These are phyloP conservation scores for Dipodomys stephensi DNA, from an alignment of 2,113 vertebrate genomes.

Conservation along the genomic window DNA sequence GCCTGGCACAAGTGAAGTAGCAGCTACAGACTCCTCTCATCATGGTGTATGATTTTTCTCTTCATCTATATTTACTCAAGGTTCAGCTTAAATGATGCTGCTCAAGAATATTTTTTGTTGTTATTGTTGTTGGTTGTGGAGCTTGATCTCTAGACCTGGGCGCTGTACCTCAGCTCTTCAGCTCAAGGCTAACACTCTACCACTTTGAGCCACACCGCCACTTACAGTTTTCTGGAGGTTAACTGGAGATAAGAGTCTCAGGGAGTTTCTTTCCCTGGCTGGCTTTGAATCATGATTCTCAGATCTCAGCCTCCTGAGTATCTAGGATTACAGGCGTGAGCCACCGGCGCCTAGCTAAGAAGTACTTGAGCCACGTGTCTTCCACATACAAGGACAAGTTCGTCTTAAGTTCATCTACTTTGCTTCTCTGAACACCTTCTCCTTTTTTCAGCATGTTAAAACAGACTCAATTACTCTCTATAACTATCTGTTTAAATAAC, in stretches of 20 bases:
- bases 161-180: too few species aligned
- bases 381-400: background rate
- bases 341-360: too few species aligned
- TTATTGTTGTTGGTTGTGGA: too few species aligned
- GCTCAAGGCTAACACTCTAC: too few species aligned
- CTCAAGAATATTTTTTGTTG: background rate
- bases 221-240: too few species aligned
- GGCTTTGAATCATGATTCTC: too few species aligned
- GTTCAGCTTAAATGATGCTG: background rate
- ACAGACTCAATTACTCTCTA: background rate
- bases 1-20: background rate
- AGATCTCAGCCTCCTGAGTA: too few species aligned
- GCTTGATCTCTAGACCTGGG: too few species aligned
- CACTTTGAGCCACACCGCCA: too few species aligned
- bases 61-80: background rate
- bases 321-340: too few species aligned
- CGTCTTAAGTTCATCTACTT: background rate
- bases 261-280: too few species aligned
- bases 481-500: background rate
- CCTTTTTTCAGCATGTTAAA: slow-evolving; percentile 40
- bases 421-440: background rate
- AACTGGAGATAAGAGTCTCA: too few species aligned
- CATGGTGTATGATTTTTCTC: background rate
- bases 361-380: background rate
- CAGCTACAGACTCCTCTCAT: background rate